Evolutionary conservation across 1,140 invertebrate genomes (phyloP).

Genomic region (Nasonia longicornis): DNA sequence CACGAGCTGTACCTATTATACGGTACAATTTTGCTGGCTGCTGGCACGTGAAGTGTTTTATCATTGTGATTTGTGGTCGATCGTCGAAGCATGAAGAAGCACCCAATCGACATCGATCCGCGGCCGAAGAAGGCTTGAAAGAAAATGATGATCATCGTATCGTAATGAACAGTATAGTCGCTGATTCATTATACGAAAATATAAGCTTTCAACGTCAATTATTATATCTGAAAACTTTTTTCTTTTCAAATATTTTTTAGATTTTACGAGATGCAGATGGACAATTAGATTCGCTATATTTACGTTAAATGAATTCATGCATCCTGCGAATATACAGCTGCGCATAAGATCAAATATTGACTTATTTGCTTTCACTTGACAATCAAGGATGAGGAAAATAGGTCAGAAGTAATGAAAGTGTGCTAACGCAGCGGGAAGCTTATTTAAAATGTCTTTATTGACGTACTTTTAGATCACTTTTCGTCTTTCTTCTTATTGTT

Average conservation of each 20-base stretch:
- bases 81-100: background rate
- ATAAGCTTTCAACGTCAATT: too few relatives aligned
- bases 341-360: background rate
- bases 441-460: constrained; percentile 56
- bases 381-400: background rate
- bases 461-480: constrained; percentile 55
- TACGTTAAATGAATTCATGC: too few relatives aligned
- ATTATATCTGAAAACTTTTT: too few relatives aligned
- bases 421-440: background rate
- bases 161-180: too few relatives aligned
- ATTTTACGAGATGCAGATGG: too few relatives aligned
- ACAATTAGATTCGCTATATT: too few relatives aligned
- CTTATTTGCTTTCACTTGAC: background rate
- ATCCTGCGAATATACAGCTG: too few relatives aligned
- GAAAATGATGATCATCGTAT: background rate
- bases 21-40: background rate
- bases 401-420: constrained; percentile 3
- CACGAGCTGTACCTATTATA: background rate
- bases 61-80: background rate
- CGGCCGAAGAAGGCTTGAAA: background rate
- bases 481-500: constrained; percentile 56
- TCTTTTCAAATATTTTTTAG: too few relatives aligned
- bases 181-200: too few relatives aligned
- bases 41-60: constrained; percentile 7
- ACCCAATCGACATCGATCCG: background rate